These are phyloP conservation scores for Lasiommata megera DNA, from an alignment of 2,888 invertebrate genomes.

Conservation along the genomic window DNA sequence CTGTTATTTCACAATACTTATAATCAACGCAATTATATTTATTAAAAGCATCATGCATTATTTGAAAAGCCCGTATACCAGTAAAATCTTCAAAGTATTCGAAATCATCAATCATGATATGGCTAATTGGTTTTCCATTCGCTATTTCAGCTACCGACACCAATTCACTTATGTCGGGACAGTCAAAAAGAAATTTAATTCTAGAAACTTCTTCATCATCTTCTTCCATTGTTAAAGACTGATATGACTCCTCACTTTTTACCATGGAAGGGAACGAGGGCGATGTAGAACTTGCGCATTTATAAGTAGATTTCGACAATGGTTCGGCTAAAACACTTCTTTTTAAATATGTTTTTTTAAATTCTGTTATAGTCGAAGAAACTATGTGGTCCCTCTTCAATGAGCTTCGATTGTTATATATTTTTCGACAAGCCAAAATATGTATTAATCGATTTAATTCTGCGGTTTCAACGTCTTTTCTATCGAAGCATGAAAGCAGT, in stretches of 20 bases:
- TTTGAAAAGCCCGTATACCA: slow-evolving; percentile 55
- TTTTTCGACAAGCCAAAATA: slow-evolving; percentile 63
- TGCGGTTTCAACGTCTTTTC: slow-evolving; percentile 60
- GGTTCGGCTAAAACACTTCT: slow-evolving; percentile 65
- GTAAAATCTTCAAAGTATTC: slow-evolving; percentile 69
- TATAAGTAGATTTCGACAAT: slow-evolving; percentile 44
- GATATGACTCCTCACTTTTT: slow-evolving; percentile 44
- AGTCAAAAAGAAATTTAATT: slow-evolving; percentile 60
- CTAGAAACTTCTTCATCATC: slow-evolving; percentile 43
- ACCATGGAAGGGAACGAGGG: slow-evolving; percentile 52
- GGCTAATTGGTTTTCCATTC: slow-evolving; percentile 49
- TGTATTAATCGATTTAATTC: slow-evolving; percentile 62
- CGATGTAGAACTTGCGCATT: slow-evolving; percentile 37
- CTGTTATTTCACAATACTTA: slow-evolving; percentile 71
- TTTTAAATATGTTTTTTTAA: slow-evolving; percentile 66
- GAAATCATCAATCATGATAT: slow-evolving; percentile 61
- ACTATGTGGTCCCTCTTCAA: slow-evolving; percentile 52
- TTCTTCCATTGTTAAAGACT: slow-evolving; percentile 36
- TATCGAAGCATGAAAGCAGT: slow-evolving; percentile 63
- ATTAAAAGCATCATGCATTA: slow-evolving; percentile 58
- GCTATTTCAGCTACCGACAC: slow-evolving; percentile 66
- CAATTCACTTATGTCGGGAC: slow-evolving; percentile 69
- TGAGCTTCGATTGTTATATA: slow-evolving; percentile 68
- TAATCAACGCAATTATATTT: slow-evolving; percentile 70
- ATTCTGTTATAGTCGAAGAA: slow-evolving; percentile 52